A percentile compares a stretch with the other conserved stretches of the same genome.
These are phyloP conservation scores for Enteromius fasciolatus DNA, from an alignment of 2,797 vertebrate genomes.

Conservation along the genomic window DNA sequence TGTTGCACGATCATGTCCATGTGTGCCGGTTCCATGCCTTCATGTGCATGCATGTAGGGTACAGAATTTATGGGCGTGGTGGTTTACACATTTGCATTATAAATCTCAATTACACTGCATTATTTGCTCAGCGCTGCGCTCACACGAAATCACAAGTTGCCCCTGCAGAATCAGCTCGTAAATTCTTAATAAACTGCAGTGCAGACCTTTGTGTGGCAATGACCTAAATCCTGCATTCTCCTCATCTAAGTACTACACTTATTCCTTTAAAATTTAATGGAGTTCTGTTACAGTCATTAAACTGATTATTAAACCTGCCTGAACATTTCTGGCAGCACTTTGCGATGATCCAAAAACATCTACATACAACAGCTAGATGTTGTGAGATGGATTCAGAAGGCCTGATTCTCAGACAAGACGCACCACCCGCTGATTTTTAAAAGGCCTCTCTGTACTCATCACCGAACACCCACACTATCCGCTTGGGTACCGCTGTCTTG, in stretches of 20 bases:
- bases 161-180: conserved; percentile 74
- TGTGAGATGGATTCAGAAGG: background rate
- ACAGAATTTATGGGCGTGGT: conserved; percentile 68
- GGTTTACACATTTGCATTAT: conserved; percentile 75
- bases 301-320: conserved; percentile 59
- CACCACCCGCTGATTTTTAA: background rate
- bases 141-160: conserved; percentile 67
- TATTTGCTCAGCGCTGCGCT: conserved; percentile 73
- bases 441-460: conserved; percentile 21
- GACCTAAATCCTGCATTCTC: conserved; percentile 78
- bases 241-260: conserved; percentile 69
- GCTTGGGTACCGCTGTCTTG: background rate
- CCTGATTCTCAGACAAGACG: background rate
- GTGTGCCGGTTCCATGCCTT: background rate
- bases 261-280: conserved; percentile 75
- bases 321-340: background rate
- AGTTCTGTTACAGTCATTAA: conserved; percentile 74
- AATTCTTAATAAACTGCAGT: conserved; percentile 85
- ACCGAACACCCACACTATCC: background rate
- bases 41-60: background rate
- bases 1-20: conserved; percentile 45
- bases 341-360: background rate
- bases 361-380: background rate
- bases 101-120: conserved; percentile 79
- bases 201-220: conserved; percentile 78